Evolutionary conservation across 2,797 vertebrate genomes (phyloP).

Genomic region (Calcarius lapponicus): DNA sequence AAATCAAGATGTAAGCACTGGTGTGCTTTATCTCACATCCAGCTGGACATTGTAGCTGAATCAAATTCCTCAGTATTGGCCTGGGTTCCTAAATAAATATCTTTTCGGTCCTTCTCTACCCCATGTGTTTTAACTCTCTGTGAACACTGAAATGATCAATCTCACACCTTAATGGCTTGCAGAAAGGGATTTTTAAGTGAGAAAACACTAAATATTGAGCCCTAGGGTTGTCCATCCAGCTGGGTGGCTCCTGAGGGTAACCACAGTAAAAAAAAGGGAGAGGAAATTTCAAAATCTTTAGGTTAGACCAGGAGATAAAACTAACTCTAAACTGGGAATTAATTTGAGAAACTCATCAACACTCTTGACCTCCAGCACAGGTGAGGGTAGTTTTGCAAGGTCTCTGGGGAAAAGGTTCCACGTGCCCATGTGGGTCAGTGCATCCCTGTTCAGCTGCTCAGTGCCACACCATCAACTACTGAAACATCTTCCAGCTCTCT

Average conservation of each 20-base stretch:
- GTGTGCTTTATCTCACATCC: background rate
- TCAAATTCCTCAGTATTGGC: background rate
- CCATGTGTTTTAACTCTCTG: background rate
- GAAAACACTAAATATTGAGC: background rate
- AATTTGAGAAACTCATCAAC: background rate
- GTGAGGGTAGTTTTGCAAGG: background rate
- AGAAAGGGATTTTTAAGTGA: background rate
- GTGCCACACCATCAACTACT: background rate
- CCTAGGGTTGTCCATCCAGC: background rate
- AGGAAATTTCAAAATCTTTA: background rate
- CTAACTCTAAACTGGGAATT: background rate
- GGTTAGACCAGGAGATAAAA: background rate
- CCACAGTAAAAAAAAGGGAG: background rate
- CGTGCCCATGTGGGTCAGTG: background rate
- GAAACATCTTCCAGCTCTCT: background rate
- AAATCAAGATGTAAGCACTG: background rate
- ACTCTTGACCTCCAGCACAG: background rate
- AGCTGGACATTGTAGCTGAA: background rate
- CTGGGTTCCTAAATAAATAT: background rate
- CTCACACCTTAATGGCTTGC: background rate
- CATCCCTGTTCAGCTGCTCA: background rate
- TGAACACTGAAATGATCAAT: background rate
- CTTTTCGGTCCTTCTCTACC: background rate
- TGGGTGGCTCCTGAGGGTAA: background rate
- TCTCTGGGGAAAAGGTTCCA: background rate